These are phyloP conservation scores for Dendrocincla tyrannina DNA, from an alignment of 2,797 vertebrate genomes.

Conservation along the genomic window DNA sequence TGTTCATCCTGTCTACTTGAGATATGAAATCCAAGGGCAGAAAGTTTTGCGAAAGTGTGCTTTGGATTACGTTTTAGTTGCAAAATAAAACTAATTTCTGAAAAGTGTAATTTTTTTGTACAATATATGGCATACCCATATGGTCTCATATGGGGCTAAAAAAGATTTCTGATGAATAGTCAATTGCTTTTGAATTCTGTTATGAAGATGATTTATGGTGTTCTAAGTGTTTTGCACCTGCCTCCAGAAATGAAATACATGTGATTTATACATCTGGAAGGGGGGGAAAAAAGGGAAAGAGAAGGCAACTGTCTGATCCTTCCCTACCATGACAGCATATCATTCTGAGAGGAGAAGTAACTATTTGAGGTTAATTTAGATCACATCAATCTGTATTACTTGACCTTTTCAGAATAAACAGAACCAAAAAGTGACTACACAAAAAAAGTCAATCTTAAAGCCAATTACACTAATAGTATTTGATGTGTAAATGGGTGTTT, in stretches of 20 bases:
- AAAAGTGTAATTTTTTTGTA: neutral
- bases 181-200: neutral
- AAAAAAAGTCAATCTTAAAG: constrained; percentile 71
- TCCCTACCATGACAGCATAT: constrained; percentile 7
- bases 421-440: constrained; percentile 68
- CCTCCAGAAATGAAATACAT: neutral
- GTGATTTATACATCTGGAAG: constrained; percentile 4
- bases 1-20: neutral
- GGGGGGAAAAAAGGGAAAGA: neutral
- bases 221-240: constrained; percentile 29
- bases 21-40: neutral
- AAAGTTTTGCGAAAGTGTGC: neutral
- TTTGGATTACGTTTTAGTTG: neutral
- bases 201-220: neutral
- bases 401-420: constrained; percentile 73
- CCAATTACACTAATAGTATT: constrained; percentile 64
- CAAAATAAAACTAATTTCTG: neutral
- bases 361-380: constrained; percentile 62
- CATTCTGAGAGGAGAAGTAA: constrained; percentile 53
- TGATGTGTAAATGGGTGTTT: constrained; percentile 72
- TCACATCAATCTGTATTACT: constrained; percentile 66
- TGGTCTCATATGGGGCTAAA: neutral
- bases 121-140: rapidly evolving
- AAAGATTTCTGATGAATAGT: neutral
- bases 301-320: neutral